phyloP scores from a whole-genome alignment of 35 echinoderm and acorn worm genomes.

The Stichopus chloronotus region DNA sequence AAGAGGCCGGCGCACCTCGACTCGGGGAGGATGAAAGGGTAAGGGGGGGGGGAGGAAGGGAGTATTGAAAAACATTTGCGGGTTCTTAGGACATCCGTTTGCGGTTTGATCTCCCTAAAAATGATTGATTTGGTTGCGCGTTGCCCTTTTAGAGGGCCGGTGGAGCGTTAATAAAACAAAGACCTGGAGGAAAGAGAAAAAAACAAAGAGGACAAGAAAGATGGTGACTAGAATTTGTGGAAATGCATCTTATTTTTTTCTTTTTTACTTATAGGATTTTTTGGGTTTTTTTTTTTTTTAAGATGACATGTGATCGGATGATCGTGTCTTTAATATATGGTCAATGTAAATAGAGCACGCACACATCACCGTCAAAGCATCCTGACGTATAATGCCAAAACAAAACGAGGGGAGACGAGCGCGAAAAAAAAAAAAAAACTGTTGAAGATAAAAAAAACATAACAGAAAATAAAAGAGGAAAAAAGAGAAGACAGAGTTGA shows the following conservation, averaged over 20 bases:
- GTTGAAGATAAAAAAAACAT: not conserved
- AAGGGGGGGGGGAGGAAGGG: too few species aligned
- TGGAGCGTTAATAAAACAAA: not conserved
- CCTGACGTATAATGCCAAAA: not conserved
- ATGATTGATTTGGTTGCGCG: not conserved
- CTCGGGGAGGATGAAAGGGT: too few species aligned
- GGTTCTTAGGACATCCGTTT: not conserved
- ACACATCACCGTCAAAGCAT: not conserved
- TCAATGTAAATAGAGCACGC: not conserved
- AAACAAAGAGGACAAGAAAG: too few species aligned
- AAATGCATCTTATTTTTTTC: too few species aligned
- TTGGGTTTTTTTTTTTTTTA: not conserved
- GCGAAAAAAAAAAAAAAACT: not conserved
- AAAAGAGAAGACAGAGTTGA: too few species aligned
- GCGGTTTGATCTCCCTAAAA: not conserved
- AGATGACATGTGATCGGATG: not conserved
- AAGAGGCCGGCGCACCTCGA: too few species aligned
- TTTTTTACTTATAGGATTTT: not conserved
- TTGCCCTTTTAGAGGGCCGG: not conserved
- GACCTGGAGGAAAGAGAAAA: not conserved
- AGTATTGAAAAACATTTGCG: not conserved
- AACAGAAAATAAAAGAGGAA: not conserved
- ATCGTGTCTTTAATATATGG: not conserved
- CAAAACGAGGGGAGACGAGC: too few species aligned
- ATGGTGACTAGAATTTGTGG: too few species aligned